A percentile compares a stretch with the other conserved stretches of the same genome.
phyloP scores from a whole-genome alignment of 2,888 invertebrate genomes.

The Coecobrya sp. region DNA sequence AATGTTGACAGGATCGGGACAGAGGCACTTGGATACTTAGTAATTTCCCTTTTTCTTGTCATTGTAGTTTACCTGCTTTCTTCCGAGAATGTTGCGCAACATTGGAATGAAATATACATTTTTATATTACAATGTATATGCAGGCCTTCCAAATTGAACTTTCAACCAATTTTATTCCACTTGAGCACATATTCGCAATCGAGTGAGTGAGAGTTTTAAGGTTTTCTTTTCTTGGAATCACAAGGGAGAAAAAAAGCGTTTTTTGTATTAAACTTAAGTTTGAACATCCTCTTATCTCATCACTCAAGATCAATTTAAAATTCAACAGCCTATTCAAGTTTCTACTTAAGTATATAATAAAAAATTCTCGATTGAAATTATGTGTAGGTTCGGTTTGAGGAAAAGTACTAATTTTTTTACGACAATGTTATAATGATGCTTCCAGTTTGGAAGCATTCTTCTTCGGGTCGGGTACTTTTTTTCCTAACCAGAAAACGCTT shows the following conservation, averaged over 20 bases:
- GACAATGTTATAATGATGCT: background rate
- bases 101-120: background rate
- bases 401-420: too few relatives aligned
- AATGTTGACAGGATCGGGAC: background rate
- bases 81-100: too few relatives aligned
- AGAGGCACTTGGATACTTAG: background rate
- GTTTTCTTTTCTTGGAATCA: background rate
- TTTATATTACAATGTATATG: background rate
- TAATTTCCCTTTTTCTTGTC: background rate
- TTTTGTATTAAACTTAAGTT: background rate
- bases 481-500: too few relatives aligned
- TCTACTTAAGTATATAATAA: background rate
- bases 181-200: background rate
- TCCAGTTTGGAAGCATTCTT: background rate
- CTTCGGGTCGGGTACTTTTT: too few relatives aligned
- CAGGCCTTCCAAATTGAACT: background rate
- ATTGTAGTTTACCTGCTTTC: background rate
- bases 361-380: too few relatives aligned
- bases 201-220: background rate
- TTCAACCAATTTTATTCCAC: background rate
- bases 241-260: background rate
- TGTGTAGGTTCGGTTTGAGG: too few relatives aligned
- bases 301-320: constrained; percentile 8
- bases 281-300: background rate
- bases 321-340: background rate